Evolutionary conservation across 2,888 invertebrate genomes (phyloP).

Genomic region (Phyllotreta cruciferae): DNA sequence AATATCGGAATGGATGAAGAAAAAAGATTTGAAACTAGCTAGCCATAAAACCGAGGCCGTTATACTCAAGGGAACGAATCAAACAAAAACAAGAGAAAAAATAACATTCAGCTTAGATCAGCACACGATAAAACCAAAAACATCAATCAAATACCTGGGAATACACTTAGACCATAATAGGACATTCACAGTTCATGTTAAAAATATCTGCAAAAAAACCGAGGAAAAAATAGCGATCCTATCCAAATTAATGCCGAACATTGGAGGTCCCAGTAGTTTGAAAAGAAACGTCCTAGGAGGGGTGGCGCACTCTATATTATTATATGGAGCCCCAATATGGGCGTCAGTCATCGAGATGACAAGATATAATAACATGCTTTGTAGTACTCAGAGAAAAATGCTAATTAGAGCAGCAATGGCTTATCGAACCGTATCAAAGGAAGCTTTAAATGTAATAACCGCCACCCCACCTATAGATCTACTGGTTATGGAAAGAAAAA

Average conservation of each 20-base stretch:
- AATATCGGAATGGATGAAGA: slow-evolving; percentile 9
- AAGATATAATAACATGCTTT: neutral
- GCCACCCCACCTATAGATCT: slow-evolving; percentile 1
- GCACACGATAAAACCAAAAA: slow-evolving; percentile 10
- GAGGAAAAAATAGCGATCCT: no score
- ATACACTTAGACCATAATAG: slow-evolving; percentile 17
- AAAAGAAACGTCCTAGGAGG: slow-evolving; percentile 23
- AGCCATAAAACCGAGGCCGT: slow-evolving; percentile 6
- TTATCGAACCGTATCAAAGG: neutral
- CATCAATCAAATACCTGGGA: slow-evolving; percentile 41
- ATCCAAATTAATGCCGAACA: slow-evolving; percentile 42
- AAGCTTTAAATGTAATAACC: neutral
- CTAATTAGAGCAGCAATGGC: neutral
- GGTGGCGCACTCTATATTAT: slow-evolving; percentile 20
- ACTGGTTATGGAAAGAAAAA: neutral
- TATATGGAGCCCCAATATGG: slow-evolving; percentile 33
- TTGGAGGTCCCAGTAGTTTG: slow-evolving; percentile 14
- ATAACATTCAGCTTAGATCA: slow-evolving; percentile 3
- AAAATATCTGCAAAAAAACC: no score
- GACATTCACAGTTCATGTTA: slow-evolving; percentile 38
- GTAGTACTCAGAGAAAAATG: neutral
- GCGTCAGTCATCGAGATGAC: neutral
- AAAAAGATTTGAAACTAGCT: slow-evolving; percentile 5
- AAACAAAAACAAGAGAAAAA: slow-evolving; percentile 1
- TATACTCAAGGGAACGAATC: slow-evolving; percentile 4